Conservation (phyloP, 2,888 invertebrate species). For the Maniola hyperantus region DNA sequence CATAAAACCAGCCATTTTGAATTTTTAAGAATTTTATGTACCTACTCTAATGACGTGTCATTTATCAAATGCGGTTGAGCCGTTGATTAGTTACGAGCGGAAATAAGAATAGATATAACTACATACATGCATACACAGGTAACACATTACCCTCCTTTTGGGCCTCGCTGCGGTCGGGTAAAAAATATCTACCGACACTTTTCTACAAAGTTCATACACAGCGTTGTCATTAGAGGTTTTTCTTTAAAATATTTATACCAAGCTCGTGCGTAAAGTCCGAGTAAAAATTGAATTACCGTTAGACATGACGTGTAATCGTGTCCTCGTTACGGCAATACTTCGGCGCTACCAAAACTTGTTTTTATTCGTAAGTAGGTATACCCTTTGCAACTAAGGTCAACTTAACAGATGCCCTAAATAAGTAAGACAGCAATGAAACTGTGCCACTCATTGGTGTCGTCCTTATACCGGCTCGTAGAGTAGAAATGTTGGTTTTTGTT, state of each 20-base stretch:
- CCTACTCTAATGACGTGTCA: too few relatives aligned
- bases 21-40: too few relatives aligned
- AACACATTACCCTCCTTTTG: too few relatives aligned
- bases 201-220: too few relatives aligned
- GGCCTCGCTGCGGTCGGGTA: too few relatives aligned
- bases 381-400: slow-evolving; percentile 55
- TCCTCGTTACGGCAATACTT: slow-evolving; percentile 64
- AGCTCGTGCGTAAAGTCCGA: slow-evolving; percentile 51
- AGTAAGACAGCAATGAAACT: slow-evolving; percentile 1
- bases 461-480: not conserved
- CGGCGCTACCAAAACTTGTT: slow-evolving; percentile 70
- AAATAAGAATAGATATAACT: too few relatives aligned
- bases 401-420: slow-evolving; percentile 27
- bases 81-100: too few relatives aligned
- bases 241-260: slow-evolving; percentile 49
- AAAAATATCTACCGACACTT: too few relatives aligned
- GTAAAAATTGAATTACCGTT: slow-evolving; percentile 77
- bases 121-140: too few relatives aligned
- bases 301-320: slow-evolving; percentile 76
- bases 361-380: slow-evolving; percentile 47
- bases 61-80: too few relatives aligned
- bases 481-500: not conserved
- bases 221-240: slow-evolving; percentile 35
- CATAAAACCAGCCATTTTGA: too few relatives aligned
- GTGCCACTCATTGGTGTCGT: slow-evolving; percentile 12